phyloP scores from a whole-genome alignment of 2,113 vertebrate species.

The Girardinichthys multiradiatus region DNA sequence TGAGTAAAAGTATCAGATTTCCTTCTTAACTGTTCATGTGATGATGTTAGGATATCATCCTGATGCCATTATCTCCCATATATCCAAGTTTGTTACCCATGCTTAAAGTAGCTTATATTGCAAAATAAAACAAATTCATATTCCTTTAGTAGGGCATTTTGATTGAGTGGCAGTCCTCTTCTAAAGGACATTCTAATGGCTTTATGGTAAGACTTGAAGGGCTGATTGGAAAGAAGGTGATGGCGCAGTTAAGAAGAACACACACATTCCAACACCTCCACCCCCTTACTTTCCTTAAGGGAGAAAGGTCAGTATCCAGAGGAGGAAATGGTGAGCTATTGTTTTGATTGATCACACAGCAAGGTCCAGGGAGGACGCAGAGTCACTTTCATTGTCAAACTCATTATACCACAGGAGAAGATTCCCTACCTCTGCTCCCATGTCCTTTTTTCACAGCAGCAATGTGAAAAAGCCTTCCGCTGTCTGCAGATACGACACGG shows the following conservation, averaged over 20 bases:
- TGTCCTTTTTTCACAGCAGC: constrained; percentile 59
- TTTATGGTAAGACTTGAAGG: constrained; percentile 43
- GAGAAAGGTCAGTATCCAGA: constrained; percentile 76
- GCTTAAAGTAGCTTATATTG: constrained; percentile 39
- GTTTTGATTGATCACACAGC: constrained; percentile 78
- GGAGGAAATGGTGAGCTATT: constrained; percentile 77
- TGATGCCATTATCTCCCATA: constrained; percentile 11
- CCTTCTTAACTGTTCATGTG: constrained; percentile 45
- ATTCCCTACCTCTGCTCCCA: constrained; percentile 42
- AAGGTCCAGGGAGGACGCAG: constrained; percentile 73
- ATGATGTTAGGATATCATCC: constrained; percentile 40
- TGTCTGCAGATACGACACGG: constrained; percentile 28
- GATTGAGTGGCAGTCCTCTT: constrained; percentile 1
- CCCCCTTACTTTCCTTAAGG: constrained; percentile 60
- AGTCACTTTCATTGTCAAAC: constrained; percentile 81
- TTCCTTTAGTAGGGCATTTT: constrained; percentile 18
- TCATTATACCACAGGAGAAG: constrained; percentile 75
- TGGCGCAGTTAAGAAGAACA: constrained; percentile 30
- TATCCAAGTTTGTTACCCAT: constrained; percentile 18
- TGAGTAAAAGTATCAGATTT: constrained; percentile 45
- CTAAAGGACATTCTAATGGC: constrained; percentile 56
- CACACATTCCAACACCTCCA: constrained; percentile 29
- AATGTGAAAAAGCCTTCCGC: constrained; percentile 45
- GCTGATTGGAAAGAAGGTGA: constrained; percentile 62
- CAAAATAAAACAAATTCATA: constrained; percentile 17